Conservation (phyloP, 2,888 invertebrate genomes). For the Caenorhabditis drosophilae region DNA sequence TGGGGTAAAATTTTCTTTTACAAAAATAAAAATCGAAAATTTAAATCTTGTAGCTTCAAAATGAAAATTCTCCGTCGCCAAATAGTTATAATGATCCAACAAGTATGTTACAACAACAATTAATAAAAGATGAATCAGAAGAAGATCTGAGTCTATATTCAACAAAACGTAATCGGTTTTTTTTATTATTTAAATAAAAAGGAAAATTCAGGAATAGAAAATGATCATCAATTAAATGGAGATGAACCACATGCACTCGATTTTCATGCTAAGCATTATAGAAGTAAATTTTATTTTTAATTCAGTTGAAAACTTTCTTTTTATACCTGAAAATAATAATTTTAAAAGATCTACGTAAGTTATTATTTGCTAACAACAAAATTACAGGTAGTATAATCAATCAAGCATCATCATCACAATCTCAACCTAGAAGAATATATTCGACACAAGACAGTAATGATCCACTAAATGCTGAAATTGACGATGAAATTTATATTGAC, state of each 20-base stretch:
- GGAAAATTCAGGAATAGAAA: too few relatives aligned
- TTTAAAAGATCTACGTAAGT: too few relatives aligned
- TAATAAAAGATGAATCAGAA: slow-evolving; percentile 43
- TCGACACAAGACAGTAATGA: slow-evolving; percentile 61
- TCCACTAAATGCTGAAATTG: slow-evolving; percentile 67
- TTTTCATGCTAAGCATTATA: slow-evolving; percentile 4
- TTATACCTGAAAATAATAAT: too few relatives aligned
- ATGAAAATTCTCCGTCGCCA: slow-evolving; percentile 32
- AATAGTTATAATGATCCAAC: slow-evolving; percentile 26
- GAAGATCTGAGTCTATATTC: slow-evolving; percentile 12
- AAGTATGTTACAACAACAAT: slow-evolving; percentile 24
- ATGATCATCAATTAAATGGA: too few relatives aligned
- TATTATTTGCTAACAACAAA: too few relatives aligned
- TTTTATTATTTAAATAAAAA: too few relatives aligned
- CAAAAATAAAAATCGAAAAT: not conserved
- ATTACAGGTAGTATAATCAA: not conserved
- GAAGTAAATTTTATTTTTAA: too few relatives aligned
- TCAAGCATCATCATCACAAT: slow-evolving; percentile 5
- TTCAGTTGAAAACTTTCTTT: too few relatives aligned
- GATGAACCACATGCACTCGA: not conserved
- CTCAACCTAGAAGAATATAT: slow-evolving; percentile 40
- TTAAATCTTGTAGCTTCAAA: not conserved
- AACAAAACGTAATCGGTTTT: too few relatives aligned
- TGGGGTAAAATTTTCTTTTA: slow-evolving; percentile 4
- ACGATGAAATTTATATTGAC: slow-evolving; percentile 68